phyloP scores from a whole-genome alignment of 2,797 vertebrate genomes.

The Strix occidentalis region DNA sequence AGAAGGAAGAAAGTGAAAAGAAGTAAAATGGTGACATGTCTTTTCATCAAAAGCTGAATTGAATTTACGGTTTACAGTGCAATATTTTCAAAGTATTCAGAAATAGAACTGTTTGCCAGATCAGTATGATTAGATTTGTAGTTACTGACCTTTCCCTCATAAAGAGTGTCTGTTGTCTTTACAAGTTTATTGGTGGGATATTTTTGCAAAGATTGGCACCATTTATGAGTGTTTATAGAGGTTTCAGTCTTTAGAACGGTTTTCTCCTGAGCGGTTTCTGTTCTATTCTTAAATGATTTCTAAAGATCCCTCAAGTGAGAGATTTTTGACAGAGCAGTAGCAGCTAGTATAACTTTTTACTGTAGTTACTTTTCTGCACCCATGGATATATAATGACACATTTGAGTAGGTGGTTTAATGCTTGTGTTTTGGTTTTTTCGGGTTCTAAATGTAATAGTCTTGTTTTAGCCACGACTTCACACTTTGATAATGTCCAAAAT shows the following conservation, averaged over 20 bases:
- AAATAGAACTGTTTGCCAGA: background rate
- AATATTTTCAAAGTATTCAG: background rate
- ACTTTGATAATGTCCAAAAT: background rate
- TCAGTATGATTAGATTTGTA: background rate
- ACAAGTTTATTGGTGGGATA: background rate
- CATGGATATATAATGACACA: background rate
- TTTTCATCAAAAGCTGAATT: background rate
- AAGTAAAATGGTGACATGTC: background rate
- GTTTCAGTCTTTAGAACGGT: background rate
- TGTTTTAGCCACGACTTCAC: background rate
- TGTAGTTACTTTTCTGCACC: background rate
- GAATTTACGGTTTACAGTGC: background rate
- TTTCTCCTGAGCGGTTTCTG: background rate
- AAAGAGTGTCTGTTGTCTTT: background rate
- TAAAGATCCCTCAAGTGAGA: background rate
- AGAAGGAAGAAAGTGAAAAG: background rate
- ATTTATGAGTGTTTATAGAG: background rate
- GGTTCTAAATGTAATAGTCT: background rate
- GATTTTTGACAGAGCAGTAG: background rate
- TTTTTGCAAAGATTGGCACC: background rate
- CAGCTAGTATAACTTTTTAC: background rate
- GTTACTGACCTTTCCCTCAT: background rate
- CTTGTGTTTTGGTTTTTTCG: background rate
- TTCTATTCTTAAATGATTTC: background rate
- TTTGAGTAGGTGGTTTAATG: background rate